These are phyloP conservation scores for Laupala kohalensis DNA, from an alignment of 1,140 invertebrate species.

Conservation along the genomic window DNA sequence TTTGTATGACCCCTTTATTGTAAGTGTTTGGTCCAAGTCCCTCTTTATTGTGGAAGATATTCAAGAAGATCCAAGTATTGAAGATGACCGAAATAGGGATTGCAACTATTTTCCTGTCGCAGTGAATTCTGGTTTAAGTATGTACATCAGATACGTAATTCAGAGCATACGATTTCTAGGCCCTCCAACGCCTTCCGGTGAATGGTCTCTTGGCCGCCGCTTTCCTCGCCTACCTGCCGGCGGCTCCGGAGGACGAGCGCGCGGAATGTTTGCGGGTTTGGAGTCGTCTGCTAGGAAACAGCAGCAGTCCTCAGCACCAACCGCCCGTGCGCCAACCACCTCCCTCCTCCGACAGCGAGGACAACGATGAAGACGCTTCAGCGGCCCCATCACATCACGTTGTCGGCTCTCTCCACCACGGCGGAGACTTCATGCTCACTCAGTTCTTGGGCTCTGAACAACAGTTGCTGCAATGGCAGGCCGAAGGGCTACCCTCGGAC, in stretches of 20 bases:
- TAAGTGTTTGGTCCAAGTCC: too few species aligned
- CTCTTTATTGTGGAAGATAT: too few species aligned
- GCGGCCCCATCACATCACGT: background rate
- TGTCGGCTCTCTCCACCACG: too few species aligned
- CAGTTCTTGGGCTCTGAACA: conserved; percentile 49
- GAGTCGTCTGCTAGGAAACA: conserved; percentile 36
- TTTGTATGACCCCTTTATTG: too few species aligned
- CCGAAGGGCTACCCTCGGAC: conserved; percentile 70
- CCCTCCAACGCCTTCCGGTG: conserved; percentile 44
- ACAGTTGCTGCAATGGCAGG: conserved; percentile 74
- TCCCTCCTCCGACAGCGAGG: background rate
- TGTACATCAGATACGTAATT: too few species aligned
- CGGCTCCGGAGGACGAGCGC: conserved; percentile 51
- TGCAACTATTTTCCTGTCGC: too few species aligned
- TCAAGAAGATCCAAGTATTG: too few species aligned
- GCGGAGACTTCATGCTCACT: conserved; percentile 46
- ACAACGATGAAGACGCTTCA: background rate
- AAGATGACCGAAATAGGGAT: too few species aligned
- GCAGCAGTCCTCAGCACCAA: conserved; percentile 9
- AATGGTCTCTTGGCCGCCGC: conserved; percentile 56
- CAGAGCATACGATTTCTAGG: conserved; percentile 24
- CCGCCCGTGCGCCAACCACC: too few species aligned
- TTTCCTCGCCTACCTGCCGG: conserved; percentile 62
- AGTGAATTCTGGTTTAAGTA: too few species aligned
- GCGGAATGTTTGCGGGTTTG: conserved; percentile 42